Percentiles rank a stretch among this genome's conserved stretches.
These are phyloP conservation scores for Cydia strobilella DNA, from an alignment of 1,140 invertebrate genomes.

Conservation along the genomic window DNA sequence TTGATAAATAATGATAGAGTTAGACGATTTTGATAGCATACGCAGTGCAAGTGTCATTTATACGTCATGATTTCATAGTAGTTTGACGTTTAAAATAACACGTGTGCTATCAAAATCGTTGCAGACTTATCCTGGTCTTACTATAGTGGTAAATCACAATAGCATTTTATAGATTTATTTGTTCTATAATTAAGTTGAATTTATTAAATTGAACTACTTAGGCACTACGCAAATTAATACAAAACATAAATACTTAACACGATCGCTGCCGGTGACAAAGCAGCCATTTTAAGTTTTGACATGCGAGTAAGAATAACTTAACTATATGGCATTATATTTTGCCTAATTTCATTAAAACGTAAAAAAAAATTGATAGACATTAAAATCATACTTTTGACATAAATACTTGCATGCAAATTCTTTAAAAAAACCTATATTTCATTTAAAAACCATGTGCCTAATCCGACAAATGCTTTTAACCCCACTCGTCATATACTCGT, in stretches of 20 bases:
- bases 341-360: neutral
- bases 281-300: neutral
- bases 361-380: neutral
- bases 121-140: too few relatives aligned
- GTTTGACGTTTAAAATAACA: too few relatives aligned
- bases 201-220: constrained; percentile 21
- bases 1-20: too few relatives aligned
- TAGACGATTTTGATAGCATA: too few relatives aligned
- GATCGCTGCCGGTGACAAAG: neutral
- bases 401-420: neutral
- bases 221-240: neutral
- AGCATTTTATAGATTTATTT: too few relatives aligned
- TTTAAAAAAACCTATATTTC: neutral
- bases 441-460: neutral
- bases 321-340: neutral
- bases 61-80: too few relatives aligned
- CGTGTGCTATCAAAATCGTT: too few relatives aligned
- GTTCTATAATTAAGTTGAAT: neutral
- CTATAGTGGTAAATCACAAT: too few relatives aligned
- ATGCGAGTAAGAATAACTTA: neutral
- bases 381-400: neutral
- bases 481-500: too few relatives aligned
- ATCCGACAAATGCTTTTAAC: too few relatives aligned
- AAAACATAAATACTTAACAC: constrained; percentile 28
- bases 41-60: too few relatives aligned